Percentiles rank a stretch among this genome's conserved stretches.
Conservation (phyloP, 2,888 invertebrate species). For the Elaeidobius kamerunicus region DNA sequence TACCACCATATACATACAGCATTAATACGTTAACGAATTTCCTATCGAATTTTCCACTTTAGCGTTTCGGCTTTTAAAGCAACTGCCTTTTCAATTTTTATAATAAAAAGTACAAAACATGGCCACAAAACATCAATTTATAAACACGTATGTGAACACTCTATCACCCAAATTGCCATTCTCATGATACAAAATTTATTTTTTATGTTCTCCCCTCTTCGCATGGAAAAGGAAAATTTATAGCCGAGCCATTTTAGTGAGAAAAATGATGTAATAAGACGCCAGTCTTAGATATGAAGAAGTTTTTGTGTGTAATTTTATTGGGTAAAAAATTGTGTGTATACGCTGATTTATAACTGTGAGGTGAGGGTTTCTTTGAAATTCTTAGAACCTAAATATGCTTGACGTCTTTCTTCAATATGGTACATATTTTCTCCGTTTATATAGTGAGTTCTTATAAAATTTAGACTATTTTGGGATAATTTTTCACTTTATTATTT, state of each 20-base stretch:
- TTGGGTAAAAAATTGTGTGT: slow-evolving; percentile 24
- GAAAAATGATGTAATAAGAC: slow-evolving; percentile 27
- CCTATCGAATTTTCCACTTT: slow-evolving; percentile 22
- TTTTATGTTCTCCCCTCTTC: slow-evolving; percentile 26
- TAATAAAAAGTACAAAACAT: slow-evolving; percentile 17
- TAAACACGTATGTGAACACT: slow-evolving; percentile 29
- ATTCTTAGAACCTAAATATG: too few relatives aligned
- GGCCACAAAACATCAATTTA: slow-evolving; percentile 25
- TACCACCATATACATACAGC: too few relatives aligned
- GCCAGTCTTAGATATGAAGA: slow-evolving; percentile 15
- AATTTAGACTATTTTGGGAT: too few relatives aligned
- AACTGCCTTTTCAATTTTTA: slow-evolving; percentile 18
- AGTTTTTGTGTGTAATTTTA: slow-evolving; percentile 24
- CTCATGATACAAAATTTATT: slow-evolving; percentile 28
- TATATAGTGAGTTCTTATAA: too few relatives aligned
- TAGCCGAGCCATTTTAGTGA: slow-evolving; percentile 22
- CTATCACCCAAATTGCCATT: slow-evolving; percentile 29
- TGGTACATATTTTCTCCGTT: too few relatives aligned
- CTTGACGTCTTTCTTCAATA: too few relatives aligned
- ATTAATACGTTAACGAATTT: slow-evolving; percentile 9
- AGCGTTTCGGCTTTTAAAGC: slow-evolving; percentile 14
- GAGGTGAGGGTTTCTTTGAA: too few relatives aligned
- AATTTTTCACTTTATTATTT: too few relatives aligned
- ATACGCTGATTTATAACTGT: too few relatives aligned
- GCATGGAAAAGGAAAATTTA: slow-evolving; percentile 21